Evolutionary conservation across 2,888 invertebrate genomes (phyloP), one percentile per base, ranked within the genome.

Genomic region (Drosophila paranaensis): DNA sequence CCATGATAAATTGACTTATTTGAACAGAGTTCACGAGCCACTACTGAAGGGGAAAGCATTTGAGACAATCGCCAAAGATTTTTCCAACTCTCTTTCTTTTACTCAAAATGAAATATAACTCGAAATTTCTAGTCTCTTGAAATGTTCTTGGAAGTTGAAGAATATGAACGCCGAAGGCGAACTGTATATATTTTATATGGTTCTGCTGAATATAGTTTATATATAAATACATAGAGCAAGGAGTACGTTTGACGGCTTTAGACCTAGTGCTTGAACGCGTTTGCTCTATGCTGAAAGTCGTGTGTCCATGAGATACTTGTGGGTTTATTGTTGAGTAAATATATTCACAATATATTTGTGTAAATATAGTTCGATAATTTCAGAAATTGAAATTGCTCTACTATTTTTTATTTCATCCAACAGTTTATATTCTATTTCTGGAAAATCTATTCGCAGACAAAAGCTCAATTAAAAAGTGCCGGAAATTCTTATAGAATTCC

Each of bases 1-100:
- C 30, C 39, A 39, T 35, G 25, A 20, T 27, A 42, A 55, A 55
- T 66, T 54, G 27, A 48, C 40, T 35, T 55, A 27, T 27, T 13
- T 48, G 8, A 39, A 8, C 39, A 14, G 14, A 55, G 43, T 33
- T 27, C 56, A 14, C 42, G 20, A 55, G 30, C 16, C 42, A 42
- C 16, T 9, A 30, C 1, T 4, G 2, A 20, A 14, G 14, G 33
- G 14, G 9, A n/a, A 42, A 42, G 25, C 40, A 16, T 16, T 42
- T 16, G 16, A 16, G 20, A 8, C 20, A 55, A 33, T 35, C 1
- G 42, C 16, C 9, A 20, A 37, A 16, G 33, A 53, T 39, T 53
- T 64, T 13, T 2, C 2, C 30, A 37, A 35, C 20, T 25, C 20
- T 20, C 3, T 40, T 11, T 8, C 6, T 4, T 16, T 27, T 30